These are phyloP conservation scores for Bombus superbus DNA, from an alignment of 1,140 invertebrate species.

Conservation along the genomic window DNA sequence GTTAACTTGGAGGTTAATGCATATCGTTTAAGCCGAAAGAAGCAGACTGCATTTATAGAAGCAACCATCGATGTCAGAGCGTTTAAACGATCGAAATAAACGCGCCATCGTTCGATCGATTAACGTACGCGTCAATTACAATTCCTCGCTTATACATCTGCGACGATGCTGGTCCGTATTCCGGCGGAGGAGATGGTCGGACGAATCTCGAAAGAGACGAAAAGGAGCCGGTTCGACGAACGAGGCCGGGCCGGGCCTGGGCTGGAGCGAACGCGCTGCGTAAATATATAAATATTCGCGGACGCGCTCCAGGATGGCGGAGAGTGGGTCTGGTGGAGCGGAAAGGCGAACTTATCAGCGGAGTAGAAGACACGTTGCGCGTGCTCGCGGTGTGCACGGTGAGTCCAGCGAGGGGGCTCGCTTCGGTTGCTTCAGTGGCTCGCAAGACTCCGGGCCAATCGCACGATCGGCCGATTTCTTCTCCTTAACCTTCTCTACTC, in stretches of 20 bases:
- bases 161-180: not conserved
- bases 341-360: constrained; percentile 40
- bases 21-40: too few relatives aligned
- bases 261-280: not conserved
- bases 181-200: not conserved
- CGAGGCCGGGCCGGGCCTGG: constrained; percentile 16
- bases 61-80: too few relatives aligned
- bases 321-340: constrained; percentile 46
- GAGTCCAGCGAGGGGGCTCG: constrained; percentile 68
- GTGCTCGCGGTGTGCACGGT: constrained; percentile 67
- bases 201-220: not conserved
- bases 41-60: too few relatives aligned
- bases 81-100: too few relatives aligned
- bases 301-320: constrained; percentile 27
- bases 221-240: not conserved
- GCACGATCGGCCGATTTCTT: constrained; percentile 59
- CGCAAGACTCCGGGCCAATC: constrained; percentile 78
- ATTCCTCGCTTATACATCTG: not conserved
- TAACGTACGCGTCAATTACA: not conserved
- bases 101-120: not conserved
- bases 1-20: not conserved
- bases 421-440: constrained; percentile 80
- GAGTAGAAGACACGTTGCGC: constrained; percentile 72
- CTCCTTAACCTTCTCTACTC: not conserved
- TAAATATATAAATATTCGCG: constrained; percentile 57